Evolutionary conservation across 1,140 invertebrate genomes (phyloP), one percentile per base, ranked within the genome.

Genomic region (Diorhabda sublineata): DNA sequence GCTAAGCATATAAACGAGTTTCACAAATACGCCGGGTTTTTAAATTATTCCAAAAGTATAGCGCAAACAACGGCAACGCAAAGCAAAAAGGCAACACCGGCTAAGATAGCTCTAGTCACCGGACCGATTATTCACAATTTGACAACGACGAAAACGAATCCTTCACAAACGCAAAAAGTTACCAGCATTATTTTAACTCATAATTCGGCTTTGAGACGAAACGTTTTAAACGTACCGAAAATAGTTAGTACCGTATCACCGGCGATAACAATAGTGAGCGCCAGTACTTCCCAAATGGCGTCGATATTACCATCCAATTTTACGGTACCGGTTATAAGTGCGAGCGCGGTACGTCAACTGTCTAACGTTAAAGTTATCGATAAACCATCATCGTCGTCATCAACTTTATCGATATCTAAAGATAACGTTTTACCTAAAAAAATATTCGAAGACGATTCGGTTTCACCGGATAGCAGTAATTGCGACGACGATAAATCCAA

Each of bases 361-460:
- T 77, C 77, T 2, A 81, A 81, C 57, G 78, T 81, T 4, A 81
- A 80, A 73, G 79, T 81, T 26, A 80, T 81, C 45, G 79, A 81
- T 73, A 86, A 85, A 74, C 83, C 85, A 4, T 84, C 85, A 72
- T 81, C 82, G 4, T 80, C 85, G 42, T 81, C 82, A 4, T 80
- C 85, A 43, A 81, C 86, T 11, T 85, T 86, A 60, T 77, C 87
- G 59, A 82, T 84, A 2, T 82, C 84, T 3, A 85, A 86, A 70
- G 85, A 87, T 67, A 83, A 78, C 7, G 82, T 82, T 42, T 77
- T 87, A 11, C 86, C 86, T 5, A 86, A 85, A 6, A 86, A 87
- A 76, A 87, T 87, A 73, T 87, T 87, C 72, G 85, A 87, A 81
- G 85, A 87, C 74, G 86, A 87, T 70, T 85, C 83, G 0, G 83